Conservation (phyloP, 1,140 invertebrate species). For the Megalopta genalis region DNA sequence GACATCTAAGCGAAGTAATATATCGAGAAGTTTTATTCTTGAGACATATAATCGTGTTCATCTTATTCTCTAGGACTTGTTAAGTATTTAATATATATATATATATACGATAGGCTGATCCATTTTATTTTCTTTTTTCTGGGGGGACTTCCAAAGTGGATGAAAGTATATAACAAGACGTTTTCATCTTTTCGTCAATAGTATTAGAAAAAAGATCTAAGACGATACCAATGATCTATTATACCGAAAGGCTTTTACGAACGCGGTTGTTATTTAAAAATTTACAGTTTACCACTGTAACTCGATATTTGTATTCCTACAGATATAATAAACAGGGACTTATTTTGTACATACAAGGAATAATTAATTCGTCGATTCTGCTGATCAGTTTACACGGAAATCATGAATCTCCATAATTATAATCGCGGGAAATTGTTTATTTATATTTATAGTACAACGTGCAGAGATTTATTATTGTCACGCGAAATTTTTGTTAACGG, state of each 20-base stretch:
- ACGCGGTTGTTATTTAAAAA: conserved; percentile 20
- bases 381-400: not conserved
- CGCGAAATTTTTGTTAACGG: not conserved
- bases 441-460: conserved; percentile 29
- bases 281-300: conserved; percentile 16
- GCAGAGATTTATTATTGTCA: not conserved
- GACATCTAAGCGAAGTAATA: not conserved
- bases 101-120: conserved; percentile 22
- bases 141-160: not conserved
- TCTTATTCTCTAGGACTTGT: conserved; percentile 24
- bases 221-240: conserved; percentile 48
- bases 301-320: conserved; percentile 1
- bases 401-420: not conserved
- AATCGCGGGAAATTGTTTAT: not conserved
- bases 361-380: not conserved
- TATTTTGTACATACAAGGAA: not conserved
- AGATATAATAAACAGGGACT: not conserved
- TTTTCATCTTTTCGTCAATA: conserved; percentile 13
- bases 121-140: conserved; percentile 12
- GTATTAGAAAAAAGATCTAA: conserved; percentile 21
- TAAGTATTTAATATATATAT: conserved; percentile 37
- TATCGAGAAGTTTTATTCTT: conserved; percentile 48
- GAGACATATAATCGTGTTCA: conserved; percentile 36
- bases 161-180: not conserved
- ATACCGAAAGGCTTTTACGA: conserved; percentile 23